These are phyloP conservation scores for Oxytorus armatus DNA, from an alignment of 2,888 invertebrate species.

Conservation along the genomic window DNA sequence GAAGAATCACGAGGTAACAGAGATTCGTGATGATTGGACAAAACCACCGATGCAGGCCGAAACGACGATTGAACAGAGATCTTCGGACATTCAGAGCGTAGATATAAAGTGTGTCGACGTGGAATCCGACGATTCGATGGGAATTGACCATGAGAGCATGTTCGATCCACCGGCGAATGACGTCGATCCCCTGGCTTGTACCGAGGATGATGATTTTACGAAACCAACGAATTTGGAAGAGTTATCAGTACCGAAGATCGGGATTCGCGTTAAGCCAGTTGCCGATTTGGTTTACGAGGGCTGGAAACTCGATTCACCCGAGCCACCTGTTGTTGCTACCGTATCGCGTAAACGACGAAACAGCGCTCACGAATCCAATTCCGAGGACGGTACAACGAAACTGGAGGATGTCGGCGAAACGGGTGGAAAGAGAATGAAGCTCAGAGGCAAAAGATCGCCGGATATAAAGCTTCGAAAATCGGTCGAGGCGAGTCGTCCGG, in stretches of 20 bases:
- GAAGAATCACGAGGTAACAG: conserved; percentile 53
- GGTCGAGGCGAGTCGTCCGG: conserved; percentile 80
- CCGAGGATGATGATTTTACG: conserved; percentile 73
- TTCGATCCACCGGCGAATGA: conserved; percentile 73
- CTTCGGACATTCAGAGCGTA: conserved; percentile 72
- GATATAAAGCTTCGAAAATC: conserved; percentile 80
- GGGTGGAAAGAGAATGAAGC: conserved; percentile 80
- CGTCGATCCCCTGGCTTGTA: conserved; percentile 82
- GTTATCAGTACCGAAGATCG: conserved; percentile 67
- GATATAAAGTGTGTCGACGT: conserved; percentile 69
- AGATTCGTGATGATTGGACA: conserved; percentile 56
- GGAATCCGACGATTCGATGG: conserved; percentile 78
- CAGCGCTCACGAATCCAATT: conserved; percentile 78
- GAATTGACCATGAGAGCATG: conserved; percentile 73
- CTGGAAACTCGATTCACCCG: conserved; percentile 79
- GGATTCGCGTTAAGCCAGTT: conserved; percentile 79
- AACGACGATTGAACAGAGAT: conserved; percentile 22
- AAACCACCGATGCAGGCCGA: conserved; percentile 33
- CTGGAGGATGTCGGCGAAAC: conserved; percentile 77
- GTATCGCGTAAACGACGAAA: conserved; percentile 79
- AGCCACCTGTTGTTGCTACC: conserved; percentile 45
- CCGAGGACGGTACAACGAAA: conserved; percentile 85
- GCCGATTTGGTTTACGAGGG: conserved; percentile 79
- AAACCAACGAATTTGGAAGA: conserved; percentile 61
- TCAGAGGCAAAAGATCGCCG: conserved; percentile 77